Conservation (phyloP, 1,140 invertebrate species). For the Danaus plexippus region DNA sequence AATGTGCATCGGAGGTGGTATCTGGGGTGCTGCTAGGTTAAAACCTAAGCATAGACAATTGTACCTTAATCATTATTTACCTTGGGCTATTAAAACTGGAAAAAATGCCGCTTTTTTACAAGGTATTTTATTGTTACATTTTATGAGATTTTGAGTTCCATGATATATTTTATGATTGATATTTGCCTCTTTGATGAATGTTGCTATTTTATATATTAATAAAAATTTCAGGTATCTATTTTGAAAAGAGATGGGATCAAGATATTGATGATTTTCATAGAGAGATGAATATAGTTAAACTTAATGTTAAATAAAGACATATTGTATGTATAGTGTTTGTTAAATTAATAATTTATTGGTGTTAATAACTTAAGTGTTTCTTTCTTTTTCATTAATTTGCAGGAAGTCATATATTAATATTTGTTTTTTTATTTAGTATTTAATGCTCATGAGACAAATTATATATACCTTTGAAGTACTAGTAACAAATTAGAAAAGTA, state of each 20-base stretch:
- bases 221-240: constrained; percentile 78
- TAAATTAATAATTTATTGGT: no score
- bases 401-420: no score
- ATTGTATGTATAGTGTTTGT: no score
- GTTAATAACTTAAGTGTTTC: no score
- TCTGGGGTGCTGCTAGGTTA: constrained; percentile 88
- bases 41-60: constrained; percentile 87
- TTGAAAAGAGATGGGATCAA: constrained; percentile 96
- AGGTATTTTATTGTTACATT: constrained; percentile 33
- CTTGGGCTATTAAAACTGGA: constrained; percentile 91
- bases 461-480: background rate
- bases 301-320: constrained; percentile 9
- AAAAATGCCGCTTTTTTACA: constrained; percentile 78
- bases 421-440: no score
- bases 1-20: constrained; percentile 89
- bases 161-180: constrained; percentile 4
- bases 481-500: constrained; percentile 1
- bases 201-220: no score
- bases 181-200: constrained; percentile 8
- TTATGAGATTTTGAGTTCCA: constrained; percentile 1
- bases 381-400: no score
- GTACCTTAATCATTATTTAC: constrained; percentile 85
- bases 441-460: no score
- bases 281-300: constrained; percentile 79
- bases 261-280: constrained; percentile 83